Base-by-base conservation (phyloP, 1,140 invertebrate species). In the Hycleus phaleratus region DNA sequence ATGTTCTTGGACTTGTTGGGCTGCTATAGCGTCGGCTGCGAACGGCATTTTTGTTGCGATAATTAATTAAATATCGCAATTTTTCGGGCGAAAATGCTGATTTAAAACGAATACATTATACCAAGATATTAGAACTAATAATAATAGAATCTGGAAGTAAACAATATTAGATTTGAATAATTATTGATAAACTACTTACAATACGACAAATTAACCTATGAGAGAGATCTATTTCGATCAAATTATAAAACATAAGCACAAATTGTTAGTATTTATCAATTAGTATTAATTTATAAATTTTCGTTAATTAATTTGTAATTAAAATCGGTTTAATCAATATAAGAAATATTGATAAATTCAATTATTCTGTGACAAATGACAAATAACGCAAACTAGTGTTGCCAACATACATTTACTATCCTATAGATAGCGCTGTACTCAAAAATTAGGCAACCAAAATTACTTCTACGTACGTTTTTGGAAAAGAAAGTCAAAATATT, bases 1-100 rank as follows among this genome's bases (percentile, higher is more conserved):
- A 38, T 87, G 79, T 66, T 95, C 91, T 82, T 92, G 83, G 46
- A 88, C 85, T 79, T 88, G 87, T 64, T 85, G 82, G 2, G 86
- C 86, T 6, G 87, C 87, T 47, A 82, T 59, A 46, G 74, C 81
- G 71, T 91, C 88, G 49, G 86, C 83, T 43, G 85, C 85, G 52
- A 88, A 81, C 26, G 86, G 83, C 87, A 89, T 89, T 64, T 68
- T 78, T 63, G 18, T 7, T 5, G 1, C n/a, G 6, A n/a, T 6
- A 38, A 2, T 55, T 11, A 11, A 42, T 53, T 11, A 54, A 49
- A 38, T 49, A 51, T 7, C 44, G 26, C 26, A 56, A 8, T 40
- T 24, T 10, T 60, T 6, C 50, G 59, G 49, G 39, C 55, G 46
- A 49, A 49, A 60, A 56, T 68, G 46, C 49, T 58, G 38, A 18